These are phyloP conservation scores for Dicycla oo DNA, from an alignment of 2,888 invertebrate genomes.

Conservation along the genomic window DNA sequence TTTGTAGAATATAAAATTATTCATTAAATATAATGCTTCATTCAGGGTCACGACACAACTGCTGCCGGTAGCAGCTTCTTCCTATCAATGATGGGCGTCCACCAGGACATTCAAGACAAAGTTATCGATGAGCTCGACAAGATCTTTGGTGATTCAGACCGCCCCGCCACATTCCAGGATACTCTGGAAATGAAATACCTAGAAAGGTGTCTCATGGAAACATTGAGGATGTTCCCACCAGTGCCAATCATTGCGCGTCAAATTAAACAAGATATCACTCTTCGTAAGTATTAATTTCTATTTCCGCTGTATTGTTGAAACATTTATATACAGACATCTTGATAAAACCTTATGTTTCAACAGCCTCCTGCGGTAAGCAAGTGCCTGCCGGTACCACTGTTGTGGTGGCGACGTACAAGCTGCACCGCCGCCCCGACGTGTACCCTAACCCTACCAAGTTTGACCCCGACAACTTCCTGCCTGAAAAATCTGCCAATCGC, in stretches of 20 bases:
- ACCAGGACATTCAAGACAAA: conserved; percentile 93
- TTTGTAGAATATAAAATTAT: conserved; percentile 37
- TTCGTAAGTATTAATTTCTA: conserved; percentile 87
- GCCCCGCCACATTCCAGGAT: conserved; percentile 94
- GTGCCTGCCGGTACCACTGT: conserved; percentile 93
- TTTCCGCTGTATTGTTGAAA: not conserved
- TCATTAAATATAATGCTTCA: conserved; percentile 35
- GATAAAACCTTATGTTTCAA: conserved; percentile 12
- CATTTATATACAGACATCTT: not conserved
- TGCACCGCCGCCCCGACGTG: conserved; percentile 93
- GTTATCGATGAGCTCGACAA: conserved; percentile 93
- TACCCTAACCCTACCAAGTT: conserved; percentile 95
- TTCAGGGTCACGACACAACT: conserved; percentile 94
- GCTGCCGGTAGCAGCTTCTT: conserved; percentile 95
- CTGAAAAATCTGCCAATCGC: conserved; percentile 94
- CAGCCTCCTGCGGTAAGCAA: conserved; percentile 91
- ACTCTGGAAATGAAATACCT: conserved; percentile 96
- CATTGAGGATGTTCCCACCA: conserved; percentile 94
- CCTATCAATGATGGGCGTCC: conserved; percentile 94
- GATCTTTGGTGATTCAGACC: conserved; percentile 94
- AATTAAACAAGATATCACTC: conserved; percentile 92
- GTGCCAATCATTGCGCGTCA: conserved; percentile 94
- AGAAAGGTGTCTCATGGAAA: conserved; percentile 95
- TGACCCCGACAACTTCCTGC: conserved; percentile 96
- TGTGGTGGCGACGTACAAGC: conserved; percentile 91